These are phyloP conservation scores for Eurois occulta DNA, from an alignment of 2,888 invertebrate species.

Conservation along the genomic window DNA sequence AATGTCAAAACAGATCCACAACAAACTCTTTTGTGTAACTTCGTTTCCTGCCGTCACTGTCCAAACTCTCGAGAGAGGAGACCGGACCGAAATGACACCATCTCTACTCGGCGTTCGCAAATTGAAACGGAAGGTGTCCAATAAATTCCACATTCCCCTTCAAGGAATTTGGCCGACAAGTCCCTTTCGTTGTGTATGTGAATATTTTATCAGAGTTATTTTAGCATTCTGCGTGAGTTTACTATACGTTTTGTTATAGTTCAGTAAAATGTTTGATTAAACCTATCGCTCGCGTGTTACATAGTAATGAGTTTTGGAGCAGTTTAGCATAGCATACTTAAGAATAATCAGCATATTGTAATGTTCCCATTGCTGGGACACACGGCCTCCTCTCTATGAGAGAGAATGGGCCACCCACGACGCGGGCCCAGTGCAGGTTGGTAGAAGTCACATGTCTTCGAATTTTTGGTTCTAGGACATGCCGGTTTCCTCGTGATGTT, in stretches of 20 bases:
- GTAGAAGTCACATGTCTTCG: no score
- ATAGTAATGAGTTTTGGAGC: not conserved
- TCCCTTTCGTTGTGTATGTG: constrained; percentile 78
- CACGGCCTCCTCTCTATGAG: no score
- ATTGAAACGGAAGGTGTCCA: constrained; percentile 88
- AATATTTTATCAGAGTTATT: constrained; percentile 81
- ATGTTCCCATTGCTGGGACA: no score
- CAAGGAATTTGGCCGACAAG: constrained; percentile 78
- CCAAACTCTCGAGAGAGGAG: constrained; percentile 60
- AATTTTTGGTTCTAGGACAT: no score
- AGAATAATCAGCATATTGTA: no score
- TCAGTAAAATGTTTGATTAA: constrained; percentile 60
- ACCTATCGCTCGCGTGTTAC: constrained; percentile 28
- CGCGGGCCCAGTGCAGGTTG: no score
- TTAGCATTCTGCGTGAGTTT: constrained; percentile 67
- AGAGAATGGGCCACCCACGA: no score
- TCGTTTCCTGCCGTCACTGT: constrained; percentile 50
- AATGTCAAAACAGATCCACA: constrained; percentile 12
- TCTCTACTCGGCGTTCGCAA: constrained; percentile 79
- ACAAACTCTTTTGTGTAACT: constrained; percentile 41
- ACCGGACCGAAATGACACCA: constrained; percentile 73
- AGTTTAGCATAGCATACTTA: no score
- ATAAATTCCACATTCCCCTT: constrained; percentile 83
- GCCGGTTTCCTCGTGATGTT: no score
- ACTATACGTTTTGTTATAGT: constrained; percentile 59